Base-by-base conservation (phyloP, 2,797 vertebrate species). In the Anguilla pacifica region DNA sequence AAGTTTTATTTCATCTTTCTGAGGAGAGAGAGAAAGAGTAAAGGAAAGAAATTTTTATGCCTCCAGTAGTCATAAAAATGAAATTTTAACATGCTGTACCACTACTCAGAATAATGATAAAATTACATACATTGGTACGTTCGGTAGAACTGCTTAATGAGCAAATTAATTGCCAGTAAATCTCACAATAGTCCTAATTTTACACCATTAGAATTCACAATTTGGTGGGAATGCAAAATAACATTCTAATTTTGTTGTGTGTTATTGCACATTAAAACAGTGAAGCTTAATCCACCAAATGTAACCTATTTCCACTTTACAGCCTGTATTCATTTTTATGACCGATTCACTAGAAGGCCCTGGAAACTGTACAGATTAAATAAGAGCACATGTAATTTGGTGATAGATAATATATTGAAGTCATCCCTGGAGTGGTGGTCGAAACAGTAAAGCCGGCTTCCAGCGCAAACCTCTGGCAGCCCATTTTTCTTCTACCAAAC, bases 351-450 rank as follows among this genome's bases (percentile, higher is more conserved):
- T 17, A 9, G 11, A 57, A 86, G 19, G 35, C 43, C 7, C 64
- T 55, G 64, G 43, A 77, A 70, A 43, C 25, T 4, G 19, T 85
- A 85, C 84, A 74, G 85, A 53, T 74, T 77, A 86, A 86, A 74
- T 86, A 86, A 86, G n/a, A 51, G 22, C 85, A 35, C 70, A 74
- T 86, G 77, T 77, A 86, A 86, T 86, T n/a, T n/a, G 17, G 67
- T 51, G n/a, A 86, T 55, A 74, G 64, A 77, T 85, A 67, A 85
- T 49, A 46, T 70, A 85, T 85, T 85, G 57, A 85, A 67, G 84
- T 22, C 61, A 70, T 85, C 35, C 43, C n/a, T 43, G 19, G 35
- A 57, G 84, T 31, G 64, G 31, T n/a, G 43, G 3, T 67, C 59
- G 31, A 85, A 85, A 85, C 25, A 46, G 35, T n/a, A 46, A 70